Base-by-base conservation (phyloP, 2,888 invertebrate genomes). In the Sinodicranocentrus sp. region DNA sequence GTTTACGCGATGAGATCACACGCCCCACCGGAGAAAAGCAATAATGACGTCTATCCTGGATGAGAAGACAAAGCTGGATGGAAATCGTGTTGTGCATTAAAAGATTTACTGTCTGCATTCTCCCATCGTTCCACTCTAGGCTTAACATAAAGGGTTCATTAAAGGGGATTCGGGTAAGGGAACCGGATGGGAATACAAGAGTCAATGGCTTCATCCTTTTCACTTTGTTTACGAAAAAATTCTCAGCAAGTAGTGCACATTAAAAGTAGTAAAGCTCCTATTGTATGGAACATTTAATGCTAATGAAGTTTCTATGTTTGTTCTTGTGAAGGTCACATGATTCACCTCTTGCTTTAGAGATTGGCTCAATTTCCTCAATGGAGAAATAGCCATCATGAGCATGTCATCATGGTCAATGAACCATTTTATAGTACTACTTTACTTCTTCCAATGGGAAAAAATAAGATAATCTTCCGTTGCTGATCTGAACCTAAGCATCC, bases 21-120 rank as follows among this genome's bases (percentile, higher is more conserved):
- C 17, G 8, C 15, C 19, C 3, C 17, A 52, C 13, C 23, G 54
- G 54, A 26, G n/a, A 33, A 71, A 79, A 52, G 71, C 39, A 79
- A 71, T 79, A 79, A 79, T 63, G 63, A 80, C 26, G 72, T 61
- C 39, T 3, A 8, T 15, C 15, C 39, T 79, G 71, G 70, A 79
- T 79, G 65, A 54, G 52, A 71, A 82, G 75, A 75, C 68, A 82
- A 76, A 82, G 65, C 78, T 43, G 71, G 59, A 25, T 54, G 15
- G 19, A 65, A 76, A 71, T 82, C 82, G 82, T 75, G 76, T 76
- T 76, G 70, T 82, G 82, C 82, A 82, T 82, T 82, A 71, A 71
- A 70, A 63, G 63, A 71, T 75, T 68, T 68, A 28, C 57, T 57
- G 48, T 48, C 15, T 48, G 70, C 52, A 82, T 75, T 82, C 82